phyloP scores from a whole-genome alignment of 1,140 invertebrate species.

The Leptinotarsa lineolata region DNA sequence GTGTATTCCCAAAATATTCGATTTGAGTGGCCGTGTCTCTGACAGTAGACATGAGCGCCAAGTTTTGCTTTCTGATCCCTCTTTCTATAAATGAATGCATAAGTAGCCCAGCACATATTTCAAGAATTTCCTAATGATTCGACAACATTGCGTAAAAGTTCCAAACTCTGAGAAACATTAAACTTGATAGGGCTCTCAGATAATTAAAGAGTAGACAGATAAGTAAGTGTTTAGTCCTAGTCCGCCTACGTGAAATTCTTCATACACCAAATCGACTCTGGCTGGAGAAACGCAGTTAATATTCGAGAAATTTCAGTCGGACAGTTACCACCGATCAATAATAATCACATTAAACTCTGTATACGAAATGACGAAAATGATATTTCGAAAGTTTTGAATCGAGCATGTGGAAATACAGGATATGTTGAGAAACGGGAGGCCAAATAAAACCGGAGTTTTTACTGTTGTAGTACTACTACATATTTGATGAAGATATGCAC shows the following conservation, averaged over 20 bases:
- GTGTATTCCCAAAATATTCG: too few relatives aligned
- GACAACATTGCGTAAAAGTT: slow-evolving; percentile 11
- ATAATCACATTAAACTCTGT: slow-evolving; percentile 1
- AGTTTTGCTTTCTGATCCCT: too few relatives aligned
- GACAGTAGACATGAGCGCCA: too few relatives aligned
- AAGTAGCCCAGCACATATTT: too few relatives aligned
- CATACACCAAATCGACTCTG: slow-evolving; percentile 18
- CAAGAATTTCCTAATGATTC: neutral
- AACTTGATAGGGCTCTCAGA: slow-evolving; percentile 51
- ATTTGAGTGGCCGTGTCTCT: too few relatives aligned
- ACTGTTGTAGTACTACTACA: too few relatives aligned
- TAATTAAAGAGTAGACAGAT: slow-evolving; percentile 50
- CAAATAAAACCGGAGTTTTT: too few relatives aligned
- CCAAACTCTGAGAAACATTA: slow-evolving; percentile 42
- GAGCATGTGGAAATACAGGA: too few relatives aligned
- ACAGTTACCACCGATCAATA: slow-evolving; percentile 21
- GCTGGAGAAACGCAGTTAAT: slow-evolving; percentile 23
- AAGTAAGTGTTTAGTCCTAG: slow-evolving; percentile 48
- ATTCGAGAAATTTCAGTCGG: slow-evolving; percentile 23
- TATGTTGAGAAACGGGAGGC: too few relatives aligned
- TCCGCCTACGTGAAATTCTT: slow-evolving; percentile 49
- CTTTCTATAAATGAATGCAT: too few relatives aligned
- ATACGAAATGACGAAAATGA: neutral
- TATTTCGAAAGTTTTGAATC: neutral
- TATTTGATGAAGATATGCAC: too few relatives aligned